These are phyloP conservation scores for Amblyjoppa proteus DNA, from an alignment of 2,888 invertebrate species.

Conservation along the genomic window DNA sequence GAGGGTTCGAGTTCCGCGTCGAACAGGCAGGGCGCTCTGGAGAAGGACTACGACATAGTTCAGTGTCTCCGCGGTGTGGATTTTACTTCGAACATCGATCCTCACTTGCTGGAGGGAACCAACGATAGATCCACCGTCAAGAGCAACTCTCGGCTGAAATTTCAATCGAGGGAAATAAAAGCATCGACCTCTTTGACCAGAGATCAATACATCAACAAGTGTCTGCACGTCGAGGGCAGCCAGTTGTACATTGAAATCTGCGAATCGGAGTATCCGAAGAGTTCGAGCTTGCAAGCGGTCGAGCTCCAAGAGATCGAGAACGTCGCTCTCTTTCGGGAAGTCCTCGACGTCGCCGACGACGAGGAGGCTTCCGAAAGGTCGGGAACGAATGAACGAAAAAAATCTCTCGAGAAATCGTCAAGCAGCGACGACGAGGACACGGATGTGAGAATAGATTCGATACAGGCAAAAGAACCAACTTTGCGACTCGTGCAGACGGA, in stretches of 20 bases:
- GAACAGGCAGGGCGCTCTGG: background rate
- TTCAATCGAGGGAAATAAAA: conserved; percentile 22
- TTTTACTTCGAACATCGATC: conserved; percentile 38
- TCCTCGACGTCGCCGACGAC: conserved; percentile 18
- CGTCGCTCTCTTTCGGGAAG: conserved; percentile 39
- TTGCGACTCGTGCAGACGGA: conserved; percentile 78
- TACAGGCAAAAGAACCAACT: conserved; percentile 70
- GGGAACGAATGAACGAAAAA: conserved; percentile 1
- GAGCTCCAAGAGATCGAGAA: conserved; percentile 56
- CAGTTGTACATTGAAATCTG: conserved; percentile 65
- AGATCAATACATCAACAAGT: conserved; percentile 39
- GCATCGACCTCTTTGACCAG: background rate
- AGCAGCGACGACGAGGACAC: conserved; percentile 42
- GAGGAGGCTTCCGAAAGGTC: background rate
- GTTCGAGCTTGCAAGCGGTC: conserved; percentile 21
- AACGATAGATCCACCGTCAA: background rate
- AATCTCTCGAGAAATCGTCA: background rate
- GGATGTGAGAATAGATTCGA: conserved; percentile 46
- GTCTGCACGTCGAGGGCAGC: conserved; percentile 49
- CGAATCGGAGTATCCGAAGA: conserved; percentile 58
- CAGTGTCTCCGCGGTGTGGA: conserved; percentile 46
- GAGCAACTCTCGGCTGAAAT: conserved; percentile 1
- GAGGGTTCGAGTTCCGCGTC: conserved; percentile 16
- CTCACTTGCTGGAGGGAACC: background rate
- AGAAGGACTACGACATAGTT: conserved; percentile 53